Evolutionary conservation across 2,113 vertebrate genomes (phyloP), one percentile per base, ranked within the genome.

Genomic region (Cygnus atratus): DNA sequence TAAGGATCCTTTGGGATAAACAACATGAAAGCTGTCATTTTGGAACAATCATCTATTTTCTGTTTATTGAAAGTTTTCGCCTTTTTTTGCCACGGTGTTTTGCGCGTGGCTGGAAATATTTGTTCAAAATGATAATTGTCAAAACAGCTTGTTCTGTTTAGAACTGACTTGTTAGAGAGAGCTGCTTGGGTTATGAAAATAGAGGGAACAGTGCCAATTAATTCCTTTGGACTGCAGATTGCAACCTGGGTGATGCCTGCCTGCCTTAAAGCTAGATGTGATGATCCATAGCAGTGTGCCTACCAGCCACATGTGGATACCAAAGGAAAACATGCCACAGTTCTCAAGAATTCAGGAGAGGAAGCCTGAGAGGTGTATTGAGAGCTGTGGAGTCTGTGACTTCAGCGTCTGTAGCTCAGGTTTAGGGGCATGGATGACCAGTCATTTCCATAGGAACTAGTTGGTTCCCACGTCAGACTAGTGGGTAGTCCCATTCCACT

Each of bases 1-100:
- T 48, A 90, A 93, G 81, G 65, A 96, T 95, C 87, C 93, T 96
- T 96, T 93, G 97, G 89, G 83, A 96, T 97, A 96, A 97, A 96
- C 88, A 96, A 55, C 85, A 25, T 3, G 71, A 96, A 93, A 96
- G 91, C 92, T 90, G 95, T 94, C 85, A 94, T 96, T 97, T 94
- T 78, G 89, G 77, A 96, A 96, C 94, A 95, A 96, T 94, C 62
- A 76, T 92, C 86, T 93, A 93, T 95, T 95, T 97, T 94, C 94
- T 93, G 76, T 95, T 94, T 94, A 80, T 68, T 92, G 95, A 65
- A 86, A 90, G 65, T 96, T 93, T 96, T 71, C 70, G 46, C 48
- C 92, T 50, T 93, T 86, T 89, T 68, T 91, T 80, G 61, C 85
- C 68, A 54, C 39, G 76, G 83, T 96, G 95, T 95, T 96, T 96